A percentile compares a stretch with the other conserved stretches of the same genome.
These are phyloP conservation scores for Pluvianellus socialis DNA, from an alignment of 2,113 vertebrate species.

Conservation along the genomic window DNA sequence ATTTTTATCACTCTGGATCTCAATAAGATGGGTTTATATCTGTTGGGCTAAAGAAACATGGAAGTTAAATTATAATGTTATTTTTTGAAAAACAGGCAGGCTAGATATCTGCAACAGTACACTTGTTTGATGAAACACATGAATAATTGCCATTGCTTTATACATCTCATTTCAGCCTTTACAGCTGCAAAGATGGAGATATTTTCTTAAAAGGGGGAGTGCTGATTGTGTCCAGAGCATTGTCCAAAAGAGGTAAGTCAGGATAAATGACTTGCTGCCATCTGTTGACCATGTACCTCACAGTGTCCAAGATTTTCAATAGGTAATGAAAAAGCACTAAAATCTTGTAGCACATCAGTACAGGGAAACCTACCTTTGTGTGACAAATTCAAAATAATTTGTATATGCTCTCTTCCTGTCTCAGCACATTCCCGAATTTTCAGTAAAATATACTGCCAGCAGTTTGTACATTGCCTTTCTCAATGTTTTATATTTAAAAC, in stretches of 20 bases:
- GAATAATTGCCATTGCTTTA: neutral
- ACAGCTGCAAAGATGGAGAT: neutral
- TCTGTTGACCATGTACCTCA: conserved; percentile 70
- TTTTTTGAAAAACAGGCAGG: neutral
- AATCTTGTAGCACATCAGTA: conserved; percentile 35
- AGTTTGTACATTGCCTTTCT: neutral
- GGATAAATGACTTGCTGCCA: conserved; percentile 76
- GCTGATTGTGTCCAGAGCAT: neutral
- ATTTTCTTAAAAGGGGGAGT: neutral
- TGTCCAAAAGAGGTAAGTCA: conserved; percentile 35
- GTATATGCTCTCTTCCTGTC: conserved; percentile 22
- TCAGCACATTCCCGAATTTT: conserved; percentile 9
- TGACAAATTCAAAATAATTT: conserved; percentile 35
- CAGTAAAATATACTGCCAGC: neutral
- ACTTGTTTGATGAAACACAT: neutral
- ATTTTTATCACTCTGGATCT: neutral
- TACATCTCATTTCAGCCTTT: neutral
- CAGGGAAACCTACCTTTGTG: neutral
- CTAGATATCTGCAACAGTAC: neutral
- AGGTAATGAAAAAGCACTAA: conserved; percentile 60
- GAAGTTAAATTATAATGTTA: neutral
- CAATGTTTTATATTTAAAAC: conserved; percentile 8
- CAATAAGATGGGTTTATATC: neutral
- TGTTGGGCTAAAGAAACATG: neutral
- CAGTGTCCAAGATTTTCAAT: conserved; percentile 58